Base-by-base conservation (phyloP, 2,113 vertebrate genomes). In the Azemiops feae region DNA sequence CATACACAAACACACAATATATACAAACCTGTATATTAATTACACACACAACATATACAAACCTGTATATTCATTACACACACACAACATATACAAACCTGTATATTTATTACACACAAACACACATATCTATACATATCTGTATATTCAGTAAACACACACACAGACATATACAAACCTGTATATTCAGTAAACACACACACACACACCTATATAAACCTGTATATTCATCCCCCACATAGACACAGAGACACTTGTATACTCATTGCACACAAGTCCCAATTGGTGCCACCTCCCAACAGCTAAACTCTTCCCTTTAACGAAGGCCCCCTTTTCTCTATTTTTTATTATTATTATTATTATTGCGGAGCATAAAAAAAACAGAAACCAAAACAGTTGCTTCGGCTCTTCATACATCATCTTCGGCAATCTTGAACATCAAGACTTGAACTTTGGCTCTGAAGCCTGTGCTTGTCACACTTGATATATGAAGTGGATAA, bases 401-500 rank as follows among this genome's bases (percentile, higher is more conserved):
- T 94, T 96, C 91, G 94, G 95, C 91, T 45, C 95, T 97, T 97
- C 96, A 96, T 97, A 96, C 95, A 95, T 96, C 94, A 97, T 94
- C 91, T 86, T 93, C 94, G 55, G 93, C 94, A 97, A 97, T 95
- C 88, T 92, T 95, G 95, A 95, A 91, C 94, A 95, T 92, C 95
- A 14, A 47, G 92, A 94, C 11, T 2, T 57, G n/a, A 0, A 92
- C 94, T 50, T 95, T 93, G 94, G 91, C 95, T 97, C 95, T 85
- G 14, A 96, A 95, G 94, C 95, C 74, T 94, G 96, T 95, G 95
- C 95, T 96, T 96, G 96, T 96, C 95, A 91, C 95, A 95, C 94
- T 96, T 97, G 96, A 97, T 97, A 95, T 97, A 96, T 95, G 96
- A 96, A 96, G 96, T 95, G 96, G 95, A 97, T 96, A 54, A 96